Conservation (phyloP, 2,888 invertebrate species). For the Hesperia comma region DNA sequence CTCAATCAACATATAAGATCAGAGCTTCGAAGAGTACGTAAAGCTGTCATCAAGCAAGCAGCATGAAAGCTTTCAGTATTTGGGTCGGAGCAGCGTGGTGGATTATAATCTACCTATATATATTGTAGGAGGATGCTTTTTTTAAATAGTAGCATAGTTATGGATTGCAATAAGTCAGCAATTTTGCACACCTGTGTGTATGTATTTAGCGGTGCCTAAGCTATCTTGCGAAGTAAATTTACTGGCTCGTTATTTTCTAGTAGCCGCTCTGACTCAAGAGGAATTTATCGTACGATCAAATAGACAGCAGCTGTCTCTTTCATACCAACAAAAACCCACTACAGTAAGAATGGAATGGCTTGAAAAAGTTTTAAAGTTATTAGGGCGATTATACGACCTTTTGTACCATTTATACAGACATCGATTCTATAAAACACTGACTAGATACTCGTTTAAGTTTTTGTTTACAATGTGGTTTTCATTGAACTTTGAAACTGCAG, state of each 20-base stretch:
- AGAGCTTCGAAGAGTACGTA: too few species aligned
- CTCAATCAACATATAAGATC: too few species aligned
- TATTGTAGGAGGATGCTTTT: too few species aligned
- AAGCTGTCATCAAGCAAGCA: too few species aligned
- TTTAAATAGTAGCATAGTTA: too few species aligned
- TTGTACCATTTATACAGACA: slow-evolving; percentile 15
- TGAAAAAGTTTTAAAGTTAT: slow-evolving; percentile 27
- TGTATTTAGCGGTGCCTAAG: slow-evolving; percentile 38
- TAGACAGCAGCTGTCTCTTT: slow-evolving; percentile 34
- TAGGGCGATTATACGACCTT: slow-evolving; percentile 8
- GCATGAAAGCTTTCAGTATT: too few species aligned
- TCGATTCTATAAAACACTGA: not conserved
- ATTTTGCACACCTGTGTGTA: slow-evolving; percentile 5
- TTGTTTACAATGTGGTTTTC: not conserved
- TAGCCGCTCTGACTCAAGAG: slow-evolving; percentile 49
- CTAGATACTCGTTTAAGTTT: not conserved
- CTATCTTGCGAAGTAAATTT: slow-evolving; percentile 50
- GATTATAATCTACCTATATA: too few species aligned
- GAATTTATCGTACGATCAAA: slow-evolving; percentile 48
- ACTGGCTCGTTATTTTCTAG: slow-evolving; percentile 55
- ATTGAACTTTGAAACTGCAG: not conserved
- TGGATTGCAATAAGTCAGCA: not conserved
- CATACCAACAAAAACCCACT: slow-evolving; percentile 13
- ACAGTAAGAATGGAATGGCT: not conserved
- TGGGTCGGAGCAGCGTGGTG: too few species aligned